Conservation (phyloP, 2,888 invertebrate genomes). For the Caenorhabditis imperialis region DNA sequence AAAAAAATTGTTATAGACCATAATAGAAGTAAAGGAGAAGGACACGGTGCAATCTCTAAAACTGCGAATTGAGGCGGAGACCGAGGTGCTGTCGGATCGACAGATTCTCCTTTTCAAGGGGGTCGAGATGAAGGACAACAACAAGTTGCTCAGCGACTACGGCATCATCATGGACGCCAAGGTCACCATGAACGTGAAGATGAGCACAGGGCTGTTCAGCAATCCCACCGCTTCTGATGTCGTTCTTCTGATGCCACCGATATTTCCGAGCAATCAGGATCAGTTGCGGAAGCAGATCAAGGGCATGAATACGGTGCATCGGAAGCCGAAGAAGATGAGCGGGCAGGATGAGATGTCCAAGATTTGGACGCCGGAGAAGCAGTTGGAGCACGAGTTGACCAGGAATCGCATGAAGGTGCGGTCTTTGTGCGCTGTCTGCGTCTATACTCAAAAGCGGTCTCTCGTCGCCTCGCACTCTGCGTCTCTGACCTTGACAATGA, state of each 20-base stretch:
- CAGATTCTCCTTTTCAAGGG: conserved; percentile 61
- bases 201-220: conserved; percentile 54
- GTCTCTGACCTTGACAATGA: no score
- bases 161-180: conserved; percentile 40
- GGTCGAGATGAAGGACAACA: conserved; percentile 57
- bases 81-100: conserved; percentile 43
- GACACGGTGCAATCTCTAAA: conserved; percentile 42
- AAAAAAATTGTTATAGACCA: conserved; percentile 13
- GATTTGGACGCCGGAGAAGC: conserved; percentile 64
- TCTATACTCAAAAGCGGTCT: no score
- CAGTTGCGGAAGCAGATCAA: conserved; percentile 45
- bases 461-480: no score
- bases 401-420: conserved; percentile 64
- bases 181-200: conserved; percentile 55
- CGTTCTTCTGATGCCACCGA: conserved; percentile 46
- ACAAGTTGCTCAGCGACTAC: conserved; percentile 32
- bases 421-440: no score
- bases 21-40: conserved; percentile 22
- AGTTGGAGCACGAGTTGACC: conserved; percentile 67
- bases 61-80: conserved; percentile 29
- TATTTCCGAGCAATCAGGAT: conserved; percentile 37
- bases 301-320: conserved; percentile 43
- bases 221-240: conserved; percentile 47
- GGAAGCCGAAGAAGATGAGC: conserved; percentile 46
- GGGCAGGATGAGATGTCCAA: conserved; percentile 31